Base-by-base conservation (phyloP, 2,888 invertebrate genomes). In the Polietes domitor region DNA sequence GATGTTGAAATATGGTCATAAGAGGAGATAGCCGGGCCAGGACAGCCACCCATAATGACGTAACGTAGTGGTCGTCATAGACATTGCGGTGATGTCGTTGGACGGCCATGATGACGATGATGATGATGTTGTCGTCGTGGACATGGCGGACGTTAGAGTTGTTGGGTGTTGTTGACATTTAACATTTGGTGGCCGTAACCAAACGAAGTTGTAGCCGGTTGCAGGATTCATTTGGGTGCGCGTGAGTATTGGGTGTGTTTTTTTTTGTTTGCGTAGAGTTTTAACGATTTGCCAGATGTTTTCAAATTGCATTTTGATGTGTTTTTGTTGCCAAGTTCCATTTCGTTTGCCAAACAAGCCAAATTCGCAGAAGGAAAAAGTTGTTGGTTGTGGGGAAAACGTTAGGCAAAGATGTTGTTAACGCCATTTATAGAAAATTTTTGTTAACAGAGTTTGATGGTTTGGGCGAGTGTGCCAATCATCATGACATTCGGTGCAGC, bases 261-360 rank as follows among this genome's bases (percentile, higher is more conserved):
- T 24, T 63, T 21, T 73, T 41, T 58, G 43, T 73, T 24, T 73
- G 55, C 15, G 71, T 47, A 77, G 70, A 82, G 82, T 77, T 81
- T 83, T 81, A 85, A 83, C 83, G 71, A 75, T 84, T 84, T 76
- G 63, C 61, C 87, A 86, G 85, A 86, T 86, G 87, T 82, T 85
- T 87, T 86, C 85, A 88, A 88, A 88, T 89, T 88, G 86, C 88
- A 88, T 87, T 88, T 88, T 87, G 88, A 88, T 88, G 86, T 83
- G 86, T 85, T 81, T 85, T 81, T 81, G 79, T 80, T 82, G 73
- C 61, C 58, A 68, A 73, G 68, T 74, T 79, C 53, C 53, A 79
- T 53, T 77, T 77, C 61, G 77, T 77, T 77, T 77, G n/a, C 47
- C 15, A 5, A 41, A 41, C 4, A 41, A 41, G 41, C 10, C 2